Percentiles rank a stretch among this genome's conserved stretches.
phyloP scores from a whole-genome alignment of 1,140 invertebrate species.

The Trichomalopsis sarcophagae region DNA sequence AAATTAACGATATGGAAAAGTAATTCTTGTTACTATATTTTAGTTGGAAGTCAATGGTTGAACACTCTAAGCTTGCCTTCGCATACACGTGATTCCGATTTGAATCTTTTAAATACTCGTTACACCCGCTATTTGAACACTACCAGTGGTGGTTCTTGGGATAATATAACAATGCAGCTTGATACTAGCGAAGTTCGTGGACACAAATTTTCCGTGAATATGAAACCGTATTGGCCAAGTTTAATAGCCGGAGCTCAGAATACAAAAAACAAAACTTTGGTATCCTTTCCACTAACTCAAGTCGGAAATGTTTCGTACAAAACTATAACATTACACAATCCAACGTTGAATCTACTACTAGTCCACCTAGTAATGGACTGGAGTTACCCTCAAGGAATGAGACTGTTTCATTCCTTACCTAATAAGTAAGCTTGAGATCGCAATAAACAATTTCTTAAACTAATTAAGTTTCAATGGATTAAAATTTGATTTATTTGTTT shows the following conservation, averaged over 20 bases:
- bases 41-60: constrained; percentile 81
- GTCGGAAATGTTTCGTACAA: constrained; percentile 85
- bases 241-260: constrained; percentile 65
- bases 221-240: constrained; percentile 85
- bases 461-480: constrained; percentile 3
- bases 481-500: constrained; percentile 13
- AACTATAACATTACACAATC: constrained; percentile 79
- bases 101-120: constrained; percentile 77
- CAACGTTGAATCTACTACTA: constrained; percentile 77
- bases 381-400: constrained; percentile 74
- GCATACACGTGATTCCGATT: constrained; percentile 79
- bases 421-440: constrained; percentile 61
- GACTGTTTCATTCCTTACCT: constrained; percentile 75
- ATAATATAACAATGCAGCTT: constrained; percentile 84
- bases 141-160: constrained; percentile 71
- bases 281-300: constrained; percentile 88
- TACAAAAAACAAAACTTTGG: constrained; percentile 71
- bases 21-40: constrained; percentile 56
- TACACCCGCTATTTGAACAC: constrained; percentile 77
- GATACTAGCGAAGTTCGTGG: constrained; percentile 86
- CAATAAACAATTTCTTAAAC: constrained; percentile 4
- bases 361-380: constrained; percentile 80
- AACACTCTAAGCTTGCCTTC: constrained; percentile 81
- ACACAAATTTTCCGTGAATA: constrained; percentile 82
- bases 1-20: background rate